Conservation (phyloP, 53 echinoderm and acorn worm species). For the Temnopleurus reevesii region DNA sequence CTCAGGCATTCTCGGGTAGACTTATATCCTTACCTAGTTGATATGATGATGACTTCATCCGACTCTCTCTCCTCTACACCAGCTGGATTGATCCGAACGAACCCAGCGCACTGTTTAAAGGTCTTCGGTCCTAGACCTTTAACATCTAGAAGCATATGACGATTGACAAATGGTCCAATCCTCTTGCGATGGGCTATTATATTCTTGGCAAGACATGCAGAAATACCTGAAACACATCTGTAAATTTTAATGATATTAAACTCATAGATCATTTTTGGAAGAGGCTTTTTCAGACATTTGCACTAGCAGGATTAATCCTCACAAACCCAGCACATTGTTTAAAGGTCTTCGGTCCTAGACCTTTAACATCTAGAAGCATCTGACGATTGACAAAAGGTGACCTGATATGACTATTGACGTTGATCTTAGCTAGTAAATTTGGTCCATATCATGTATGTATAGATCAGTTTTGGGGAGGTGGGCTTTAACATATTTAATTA, state of each 20-base stretch:
- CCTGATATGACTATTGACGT: constrained; percentile 69
- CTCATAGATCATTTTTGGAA: too few relatives aligned
- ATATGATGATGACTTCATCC: constrained; percentile 26
- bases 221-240: constrained; percentile 89
- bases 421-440: too few relatives aligned
- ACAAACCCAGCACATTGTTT: constrained; percentile 97
- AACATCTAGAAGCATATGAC: constrained; percentile 65
- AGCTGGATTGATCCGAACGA: constrained; percentile 70
- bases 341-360: constrained; percentile 87
- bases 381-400: constrained; percentile 76
- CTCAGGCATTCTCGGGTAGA: too few relatives aligned
- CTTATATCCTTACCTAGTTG: not conserved
- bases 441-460: too few relatives aligned
- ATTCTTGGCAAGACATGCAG: constrained; percentile 75
- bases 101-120: constrained; percentile 96
- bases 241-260: not conserved
- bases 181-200: constrained; percentile 77
- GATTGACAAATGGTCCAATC: constrained; percentile 78
- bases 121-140: constrained; percentile 86
- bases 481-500: too few relatives aligned
- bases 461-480: too few relatives aligned
- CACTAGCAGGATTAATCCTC: constrained; percentile 57
- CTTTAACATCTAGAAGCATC: constrained; percentile 67
- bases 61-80: not conserved
- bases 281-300: too few relatives aligned